Conservation (phyloP, 2,888 invertebrate species). For the Asteroscopus sphinx region DNA sequence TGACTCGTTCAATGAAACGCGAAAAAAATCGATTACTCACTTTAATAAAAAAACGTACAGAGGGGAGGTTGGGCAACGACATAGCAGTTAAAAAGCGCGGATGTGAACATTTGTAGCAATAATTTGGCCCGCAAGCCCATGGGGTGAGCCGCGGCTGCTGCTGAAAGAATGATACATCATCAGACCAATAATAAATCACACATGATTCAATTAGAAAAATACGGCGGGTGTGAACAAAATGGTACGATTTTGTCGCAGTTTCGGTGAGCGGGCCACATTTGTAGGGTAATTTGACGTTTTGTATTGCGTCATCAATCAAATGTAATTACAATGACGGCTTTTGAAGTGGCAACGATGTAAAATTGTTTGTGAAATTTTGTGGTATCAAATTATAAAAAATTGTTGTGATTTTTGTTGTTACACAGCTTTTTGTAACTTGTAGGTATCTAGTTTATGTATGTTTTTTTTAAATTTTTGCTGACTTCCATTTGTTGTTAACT, state of each 20-base stretch:
- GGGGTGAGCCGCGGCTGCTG: slow-evolving; percentile 86
- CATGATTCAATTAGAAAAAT: slow-evolving; percentile 90
- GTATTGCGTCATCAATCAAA: slow-evolving; percentile 87
- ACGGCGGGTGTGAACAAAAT: slow-evolving; percentile 75
- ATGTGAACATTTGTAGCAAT: slow-evolving; percentile 87
- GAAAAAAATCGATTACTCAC: slow-evolving; percentile 77
- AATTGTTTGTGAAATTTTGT: slow-evolving; percentile 35
- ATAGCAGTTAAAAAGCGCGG: slow-evolving; percentile 83
- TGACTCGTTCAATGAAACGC: slow-evolving; percentile 68
- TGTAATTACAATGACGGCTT: slow-evolving; percentile 75
- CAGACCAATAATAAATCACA: slow-evolving; percentile 90
- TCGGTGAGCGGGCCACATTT: slow-evolving; percentile 72
- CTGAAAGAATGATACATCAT: slow-evolving; percentile 90
- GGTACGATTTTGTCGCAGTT: slow-evolving; percentile 80
- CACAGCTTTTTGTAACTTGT: no score
- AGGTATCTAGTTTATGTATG: no score
- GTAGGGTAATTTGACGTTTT: slow-evolving; percentile 84
- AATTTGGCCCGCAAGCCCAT: slow-evolving; percentile 84
- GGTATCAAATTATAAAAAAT: slow-evolving; percentile 35
- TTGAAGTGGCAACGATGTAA: slow-evolving; percentile 49
- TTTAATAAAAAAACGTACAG: slow-evolving; percentile 79
- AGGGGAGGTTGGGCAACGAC: slow-evolving; percentile 74
- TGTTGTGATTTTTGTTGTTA: neutral
- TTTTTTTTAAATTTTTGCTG: no score
- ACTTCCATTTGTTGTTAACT: no score